phyloP scores from a whole-genome alignment of 2,888 invertebrate genomes.

The Drosophila neonasuta region DNA sequence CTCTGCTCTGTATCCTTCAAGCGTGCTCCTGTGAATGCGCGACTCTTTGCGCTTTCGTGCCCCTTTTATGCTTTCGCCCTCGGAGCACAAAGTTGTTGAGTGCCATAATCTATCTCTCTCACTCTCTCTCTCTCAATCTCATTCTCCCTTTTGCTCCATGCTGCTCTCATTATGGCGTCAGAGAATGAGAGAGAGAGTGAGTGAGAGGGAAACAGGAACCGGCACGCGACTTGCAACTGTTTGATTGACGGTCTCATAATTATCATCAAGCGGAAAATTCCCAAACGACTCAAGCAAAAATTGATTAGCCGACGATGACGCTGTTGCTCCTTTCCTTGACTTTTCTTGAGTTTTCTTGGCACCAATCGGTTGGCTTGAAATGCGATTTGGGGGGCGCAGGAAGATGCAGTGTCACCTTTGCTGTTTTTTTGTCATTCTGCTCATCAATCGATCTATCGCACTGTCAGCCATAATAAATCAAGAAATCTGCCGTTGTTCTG shows the following conservation, averaged over 20 bases:
- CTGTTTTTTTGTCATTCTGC: neutral
- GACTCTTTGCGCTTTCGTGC: slow-evolving; percentile 21
- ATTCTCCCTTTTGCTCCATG: no score
- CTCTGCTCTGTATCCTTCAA: slow-evolving; percentile 49
- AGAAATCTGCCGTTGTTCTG: slow-evolving; percentile 26
- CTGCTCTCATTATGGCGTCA: slow-evolving; percentile 34
- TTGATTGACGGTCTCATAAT: slow-evolving; percentile 63
- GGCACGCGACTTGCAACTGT: slow-evolving; percentile 53
- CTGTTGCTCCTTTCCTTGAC: neutral
- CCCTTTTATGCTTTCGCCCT: slow-evolving; percentile 57
- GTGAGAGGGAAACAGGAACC: slow-evolving; percentile 16
- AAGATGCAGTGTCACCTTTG: slow-evolving; percentile 14
- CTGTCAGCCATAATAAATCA: slow-evolving; percentile 41
- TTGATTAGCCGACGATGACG: slow-evolving; percentile 40
- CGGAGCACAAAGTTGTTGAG: slow-evolving; percentile 34
- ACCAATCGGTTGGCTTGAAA: no score
- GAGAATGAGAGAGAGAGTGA: slow-evolving; percentile 5
- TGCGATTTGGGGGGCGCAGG: neutral
- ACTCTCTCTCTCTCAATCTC: neutral
- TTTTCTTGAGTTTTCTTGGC: no score
- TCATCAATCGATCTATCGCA: slow-evolving; percentile 43
- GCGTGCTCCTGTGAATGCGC: slow-evolving; percentile 65
- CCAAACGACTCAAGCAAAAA: slow-evolving; percentile 35
- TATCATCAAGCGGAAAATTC: slow-evolving; percentile 70
- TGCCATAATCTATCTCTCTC: slow-evolving; percentile 27